Base-by-base conservation (phyloP, 2,888 invertebrate genomes). In the Synergus japonicus region DNA sequence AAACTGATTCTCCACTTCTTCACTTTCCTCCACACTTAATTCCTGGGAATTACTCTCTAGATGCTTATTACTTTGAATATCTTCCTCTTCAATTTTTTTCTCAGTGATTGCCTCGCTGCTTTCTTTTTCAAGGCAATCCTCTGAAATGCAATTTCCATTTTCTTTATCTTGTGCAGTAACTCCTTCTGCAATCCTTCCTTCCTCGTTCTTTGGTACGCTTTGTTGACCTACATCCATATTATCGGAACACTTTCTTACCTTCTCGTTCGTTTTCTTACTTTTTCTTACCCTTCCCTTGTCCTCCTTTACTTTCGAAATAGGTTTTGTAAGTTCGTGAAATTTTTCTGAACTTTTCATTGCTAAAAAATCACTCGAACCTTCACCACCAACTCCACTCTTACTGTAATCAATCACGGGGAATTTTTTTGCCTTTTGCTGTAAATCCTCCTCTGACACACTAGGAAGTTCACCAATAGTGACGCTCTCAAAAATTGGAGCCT, bases 391-490 rank as follows among this genome's bases (percentile, higher is more conserved):
- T 44, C 81, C 79, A 79, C 83, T 82, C 1, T 85, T 86, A n/a
- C 87, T 87, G 78, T 89, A 90, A 83, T 90, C 88, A 65, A 89
- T 89, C 7, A 89, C 83, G 2, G 89, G 88, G 84, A 90, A 89
- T 65, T 89, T 89, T 73, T 89, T 90, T 0, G 88, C 87, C 66
- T 90, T 89, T 49, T 89, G 88, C 69, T 89, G 87, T 0, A 89
- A 81, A 79, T 89, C 87, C 64, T 88, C 86, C 29, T 88, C 86
- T 13, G 89, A 89, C 44, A 89, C 86, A 67, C 85, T 83, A 0
- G 90, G 89, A 64, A 90, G 73, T 82, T 90, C 89, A 18, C 89
- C 89, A 66, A 90, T 89, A 22, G 86, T 87, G 0, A 90, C 90
- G 44, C 87, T 87, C 79, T 90, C 89, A 58, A 90, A 90, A 49